phyloP scores from a whole-genome alignment of 2,888 invertebrate species.

The Drosophila anomalata region DNA sequence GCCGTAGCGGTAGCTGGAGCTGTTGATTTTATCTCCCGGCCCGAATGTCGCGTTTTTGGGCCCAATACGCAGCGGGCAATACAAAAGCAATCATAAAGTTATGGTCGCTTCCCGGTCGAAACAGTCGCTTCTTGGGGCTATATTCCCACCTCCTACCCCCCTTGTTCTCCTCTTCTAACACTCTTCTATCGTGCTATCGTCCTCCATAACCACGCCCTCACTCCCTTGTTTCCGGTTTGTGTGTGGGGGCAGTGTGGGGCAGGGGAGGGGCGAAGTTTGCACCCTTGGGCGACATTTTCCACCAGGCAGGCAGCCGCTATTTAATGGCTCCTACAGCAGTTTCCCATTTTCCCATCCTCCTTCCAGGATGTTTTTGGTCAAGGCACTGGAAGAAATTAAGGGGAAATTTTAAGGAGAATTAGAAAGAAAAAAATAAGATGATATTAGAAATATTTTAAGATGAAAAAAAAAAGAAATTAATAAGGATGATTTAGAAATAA shows the following conservation, averaged over 20 bases:
- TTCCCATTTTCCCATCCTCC: constrained; percentile 2
- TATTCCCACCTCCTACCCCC: constrained; percentile 1
- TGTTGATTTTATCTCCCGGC: constrained; percentile 32
- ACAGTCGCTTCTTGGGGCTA: constrained; percentile 17
- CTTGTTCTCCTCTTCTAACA: background rate
- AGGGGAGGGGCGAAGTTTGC: constrained; percentile 24
- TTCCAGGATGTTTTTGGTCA: background rate
- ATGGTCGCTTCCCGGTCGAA: constrained; percentile 27
- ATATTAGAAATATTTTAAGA: too few species aligned
- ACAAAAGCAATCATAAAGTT: constrained; percentile 52
- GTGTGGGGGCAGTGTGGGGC: background rate
- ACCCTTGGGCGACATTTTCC: constrained; percentile 48
- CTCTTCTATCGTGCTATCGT: background rate
- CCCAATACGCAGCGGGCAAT: constrained; percentile 38
- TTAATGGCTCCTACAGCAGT: background rate
- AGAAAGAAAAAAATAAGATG: too few species aligned
- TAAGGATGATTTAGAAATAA: too few species aligned
- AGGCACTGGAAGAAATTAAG: background rate
- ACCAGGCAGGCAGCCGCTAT: constrained; percentile 12
- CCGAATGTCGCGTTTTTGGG: constrained; percentile 22
- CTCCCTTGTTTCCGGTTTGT: background rate
- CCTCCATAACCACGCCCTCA: too few species aligned
- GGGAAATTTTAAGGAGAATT: background rate
- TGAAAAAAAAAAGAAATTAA: too few species aligned
- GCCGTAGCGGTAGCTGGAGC: background rate